Percentiles rank a stretch among this genome's conserved stretches.
phyloP scores from a whole-genome alignment of 2,888 invertebrate genomes.

The Drosophila anomalata region DNA sequence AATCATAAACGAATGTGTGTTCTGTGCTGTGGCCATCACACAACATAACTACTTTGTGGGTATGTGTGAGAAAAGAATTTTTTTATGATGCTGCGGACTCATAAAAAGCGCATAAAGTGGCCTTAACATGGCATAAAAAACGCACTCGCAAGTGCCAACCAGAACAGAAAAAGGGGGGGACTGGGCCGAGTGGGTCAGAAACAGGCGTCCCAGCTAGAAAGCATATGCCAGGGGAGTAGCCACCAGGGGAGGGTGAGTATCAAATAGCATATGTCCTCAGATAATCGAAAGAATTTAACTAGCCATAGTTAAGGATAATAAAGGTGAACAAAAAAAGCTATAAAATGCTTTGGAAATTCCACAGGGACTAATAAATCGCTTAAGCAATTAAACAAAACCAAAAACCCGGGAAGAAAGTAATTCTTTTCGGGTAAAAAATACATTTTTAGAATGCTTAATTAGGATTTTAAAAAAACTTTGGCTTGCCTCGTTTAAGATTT shows the following conservation, averaged over 20 bases:
- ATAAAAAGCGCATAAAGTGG: constrained; percentile 80
- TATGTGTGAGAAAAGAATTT: constrained; percentile 34
- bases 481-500: background rate
- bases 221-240: constrained; percentile 40
- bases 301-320: constrained; percentile 22
- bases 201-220: constrained; percentile 11
- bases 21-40: constrained; percentile 22
- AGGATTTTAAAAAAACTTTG: background rate
- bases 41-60: constrained; percentile 37
- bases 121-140: constrained; percentile 77
- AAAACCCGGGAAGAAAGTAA: background rate
- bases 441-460: background rate
- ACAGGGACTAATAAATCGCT: constrained; percentile 30
- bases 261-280: constrained; percentile 25
- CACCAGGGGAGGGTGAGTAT: background rate
- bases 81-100: constrained; percentile 75
- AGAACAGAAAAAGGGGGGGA: background rate
- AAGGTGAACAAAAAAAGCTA: constrained; percentile 9
- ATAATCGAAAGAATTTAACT: constrained; percentile 7
- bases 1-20: constrained; percentile 26
- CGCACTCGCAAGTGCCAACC: constrained; percentile 75
- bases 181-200: background rate
- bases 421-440: background rate
- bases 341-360: constrained; percentile 8
- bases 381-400: constrained; percentile 22